These are phyloP conservation scores for Peromyscus eremicus DNA, from an alignment of 2,797 vertebrate genomes.

Conservation along the genomic window DNA sequence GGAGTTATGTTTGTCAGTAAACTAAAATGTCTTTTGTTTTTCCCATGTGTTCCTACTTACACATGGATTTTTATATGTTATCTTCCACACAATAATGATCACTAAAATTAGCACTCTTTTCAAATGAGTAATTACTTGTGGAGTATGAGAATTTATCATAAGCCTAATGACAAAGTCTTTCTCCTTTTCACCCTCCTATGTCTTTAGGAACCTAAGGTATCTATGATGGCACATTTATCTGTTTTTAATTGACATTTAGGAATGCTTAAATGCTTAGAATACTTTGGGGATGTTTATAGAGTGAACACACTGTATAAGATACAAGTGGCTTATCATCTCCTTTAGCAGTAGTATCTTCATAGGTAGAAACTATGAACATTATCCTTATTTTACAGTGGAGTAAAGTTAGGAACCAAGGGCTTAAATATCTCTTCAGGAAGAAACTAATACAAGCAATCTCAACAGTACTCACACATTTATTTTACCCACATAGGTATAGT, in stretches of 20 bases:
- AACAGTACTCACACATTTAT: background rate
- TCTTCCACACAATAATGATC: background rate
- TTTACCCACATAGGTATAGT: background rate
- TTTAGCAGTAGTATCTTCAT: background rate
- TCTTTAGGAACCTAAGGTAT: background rate
- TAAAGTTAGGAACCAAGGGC: background rate
- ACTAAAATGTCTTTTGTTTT: background rate
- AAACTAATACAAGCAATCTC: background rate
- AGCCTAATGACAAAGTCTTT: background rate
- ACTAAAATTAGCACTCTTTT: background rate
- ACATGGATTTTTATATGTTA: background rate
- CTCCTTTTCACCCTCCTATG: background rate
- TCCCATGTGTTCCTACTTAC: background rate
- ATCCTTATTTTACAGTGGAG: background rate
- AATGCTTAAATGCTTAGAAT: background rate
- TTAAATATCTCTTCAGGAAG: background rate
- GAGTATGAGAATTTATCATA: background rate
- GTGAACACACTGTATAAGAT: background rate
- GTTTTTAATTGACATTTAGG: conserved; percentile 9
- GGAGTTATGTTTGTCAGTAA: background rate
- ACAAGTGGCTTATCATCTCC: background rate
- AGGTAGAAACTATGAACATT: background rate
- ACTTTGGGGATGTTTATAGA: background rate
- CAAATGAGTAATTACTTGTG: background rate
- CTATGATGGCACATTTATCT: background rate